phyloP scores from a whole-genome alignment of 2,888 invertebrate species.

The Dinocampus coccinellae region DNA sequence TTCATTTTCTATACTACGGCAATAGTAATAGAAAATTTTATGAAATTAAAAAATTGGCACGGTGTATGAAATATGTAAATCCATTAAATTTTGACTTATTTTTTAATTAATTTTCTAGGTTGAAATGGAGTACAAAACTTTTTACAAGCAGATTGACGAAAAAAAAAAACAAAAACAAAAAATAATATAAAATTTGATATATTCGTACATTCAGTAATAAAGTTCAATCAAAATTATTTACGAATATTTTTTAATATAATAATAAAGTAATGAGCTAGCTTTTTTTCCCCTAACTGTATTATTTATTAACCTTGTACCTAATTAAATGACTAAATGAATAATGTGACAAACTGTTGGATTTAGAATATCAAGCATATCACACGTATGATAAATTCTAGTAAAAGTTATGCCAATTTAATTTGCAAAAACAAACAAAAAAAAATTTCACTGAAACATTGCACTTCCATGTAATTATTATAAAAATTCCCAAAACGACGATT shows the following conservation, averaged over 20 bases:
- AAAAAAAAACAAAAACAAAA: too few species aligned
- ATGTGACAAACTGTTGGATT: not conserved
- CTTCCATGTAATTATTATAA: not conserved
- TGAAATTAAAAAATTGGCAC: too few species aligned
- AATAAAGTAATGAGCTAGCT: not conserved
- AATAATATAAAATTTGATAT: too few species aligned
- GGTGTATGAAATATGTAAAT: too few species aligned
- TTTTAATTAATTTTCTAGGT: too few species aligned
- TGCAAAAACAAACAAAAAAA: not conserved
- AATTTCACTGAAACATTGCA: not conserved
- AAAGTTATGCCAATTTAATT: slow-evolving; percentile 14
- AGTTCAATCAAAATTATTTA: too few species aligned
- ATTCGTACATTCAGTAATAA: too few species aligned
- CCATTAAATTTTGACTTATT: too few species aligned
- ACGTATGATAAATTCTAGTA: not conserved
- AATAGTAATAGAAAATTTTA: too few species aligned
- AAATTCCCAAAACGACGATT: not conserved
- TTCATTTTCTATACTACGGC: too few species aligned
- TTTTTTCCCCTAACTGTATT: not conserved
- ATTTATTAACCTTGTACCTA: not conserved
- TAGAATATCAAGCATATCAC: slow-evolving; percentile 25
- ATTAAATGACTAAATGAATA: not conserved
- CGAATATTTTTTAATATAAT: not conserved
- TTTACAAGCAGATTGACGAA: too few species aligned
- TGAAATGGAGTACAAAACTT: too few species aligned